Percentiles rank a stretch among this genome's conserved stretches.
phyloP scores from a whole-genome alignment of 2,888 invertebrate genomes.

The Allophyes oxyacanthae region DNA sequence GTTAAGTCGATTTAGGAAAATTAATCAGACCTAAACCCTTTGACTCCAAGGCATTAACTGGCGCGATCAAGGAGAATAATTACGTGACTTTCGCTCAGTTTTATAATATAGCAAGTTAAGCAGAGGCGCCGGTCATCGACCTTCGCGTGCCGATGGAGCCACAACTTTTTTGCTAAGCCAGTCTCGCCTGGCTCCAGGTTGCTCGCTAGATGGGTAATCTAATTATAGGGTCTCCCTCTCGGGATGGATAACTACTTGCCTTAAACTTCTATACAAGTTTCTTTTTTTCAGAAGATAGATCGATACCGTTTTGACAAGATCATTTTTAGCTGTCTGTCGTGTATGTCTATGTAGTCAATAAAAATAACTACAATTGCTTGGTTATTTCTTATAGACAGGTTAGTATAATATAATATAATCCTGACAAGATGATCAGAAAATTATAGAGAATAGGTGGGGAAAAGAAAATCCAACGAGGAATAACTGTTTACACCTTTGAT shows the following conservation, averaged over 20 bases:
- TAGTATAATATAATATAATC: conserved; percentile 18
- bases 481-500: conserved; percentile 53
- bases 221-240: conserved; percentile 79
- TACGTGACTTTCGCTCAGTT: conserved; percentile 74
- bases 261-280: conserved; percentile 66
- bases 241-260: conserved; percentile 69
- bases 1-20: too few species aligned
- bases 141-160: conserved; percentile 73
- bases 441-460: conserved; percentile 25
- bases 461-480: conserved; percentile 36
- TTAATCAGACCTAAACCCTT: conserved; percentile 44
- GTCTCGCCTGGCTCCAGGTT: conserved; percentile 72
- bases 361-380: too few species aligned
- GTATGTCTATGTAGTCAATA: too few species aligned
- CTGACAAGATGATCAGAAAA: conserved; percentile 48
- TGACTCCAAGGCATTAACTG: conserved; percentile 45
- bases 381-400: conserved; percentile 8
- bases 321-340: conserved; percentile 36
- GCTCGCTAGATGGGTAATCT: conserved; percentile 80
- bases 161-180: conserved; percentile 82
- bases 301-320: conserved; percentile 59
- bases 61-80: conserved; percentile 59
- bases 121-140: conserved; percentile 78
- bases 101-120: conserved; percentile 73
- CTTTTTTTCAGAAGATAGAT: conserved; percentile 59